These are phyloP conservation scores for Catagonus wagneri DNA, from an alignment of 2,113 vertebrate species.

Conservation along the genomic window DNA sequence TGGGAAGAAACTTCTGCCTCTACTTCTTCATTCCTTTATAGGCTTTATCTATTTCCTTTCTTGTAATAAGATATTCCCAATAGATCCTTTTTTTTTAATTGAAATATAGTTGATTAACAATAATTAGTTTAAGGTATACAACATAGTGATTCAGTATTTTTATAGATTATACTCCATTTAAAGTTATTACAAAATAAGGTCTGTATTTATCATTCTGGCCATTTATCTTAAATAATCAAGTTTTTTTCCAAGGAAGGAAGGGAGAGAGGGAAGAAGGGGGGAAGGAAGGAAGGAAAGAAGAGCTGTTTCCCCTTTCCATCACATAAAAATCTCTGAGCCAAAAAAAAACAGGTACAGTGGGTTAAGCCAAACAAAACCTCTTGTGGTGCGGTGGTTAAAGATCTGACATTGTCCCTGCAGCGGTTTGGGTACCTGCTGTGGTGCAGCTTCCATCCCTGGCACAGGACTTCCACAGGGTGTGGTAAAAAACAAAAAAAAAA, in stretches of 20 bases:
- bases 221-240: not conserved
- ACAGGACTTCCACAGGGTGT: no score
- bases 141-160: not conserved
- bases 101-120: not conserved
- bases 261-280: not conserved
- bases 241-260: not conserved
- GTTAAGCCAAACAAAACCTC: no score
- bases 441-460: no score
- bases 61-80: not conserved
- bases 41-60: not conserved
- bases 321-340: not conserved
- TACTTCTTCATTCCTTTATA: not conserved
- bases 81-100: not conserved
- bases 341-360: not conserved
- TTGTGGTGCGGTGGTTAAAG: no score
- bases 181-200: not conserved
- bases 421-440: no score
- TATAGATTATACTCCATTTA: not conserved
- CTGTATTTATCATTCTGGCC: not conserved
- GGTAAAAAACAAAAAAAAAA: no score
- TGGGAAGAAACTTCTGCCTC: not conserved
- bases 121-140: not conserved
- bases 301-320: not conserved
- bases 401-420: no score
- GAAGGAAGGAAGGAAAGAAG: rapidly evolving